Evolutionary conservation across 2,113 vertebrate species (phyloP), one percentile per base, ranked within the genome.

Genomic region (Hippocampus barbouri): DNA sequence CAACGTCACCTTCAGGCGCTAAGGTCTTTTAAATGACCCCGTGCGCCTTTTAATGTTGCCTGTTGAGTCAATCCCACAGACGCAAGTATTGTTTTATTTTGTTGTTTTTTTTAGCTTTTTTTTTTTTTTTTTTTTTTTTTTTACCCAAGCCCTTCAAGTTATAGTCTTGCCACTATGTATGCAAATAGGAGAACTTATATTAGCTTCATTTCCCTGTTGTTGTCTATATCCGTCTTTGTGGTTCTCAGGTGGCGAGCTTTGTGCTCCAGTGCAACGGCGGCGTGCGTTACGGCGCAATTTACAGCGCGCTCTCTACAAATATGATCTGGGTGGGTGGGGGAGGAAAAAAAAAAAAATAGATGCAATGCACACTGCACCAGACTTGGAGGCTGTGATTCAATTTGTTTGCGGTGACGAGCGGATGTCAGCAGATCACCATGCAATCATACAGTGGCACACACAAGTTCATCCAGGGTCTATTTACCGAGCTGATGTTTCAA

Each of bases 131-230:
- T 8, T 1, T 9, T 54, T n/a, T n/a, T 83, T 71, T 73, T 83
- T 72, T 86, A 74, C 66, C 74, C 71, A 73, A 85, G 78, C 75
- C 68, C 85, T 86, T 82, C 74, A 88, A 89, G 82, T 83, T 68
- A 82, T 65, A 82, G 80, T 80, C 70, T 61, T 69, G 75, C 73
- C 88, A 91, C 87, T 91, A 89, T 90, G 85, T 90, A 90, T 91
- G 90, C 85, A 89, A 91, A 91, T 91, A 54, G 66, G 59, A 76
- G 73, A 85, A 83, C 88, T 86, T 77, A 72, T 81, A 90, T 90
- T 88, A 74, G 47, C 65, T 78, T 79, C 73, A 79, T 88, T 85
- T 81, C 72, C 69, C 81, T 51, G 25, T 75, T 67, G 73, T 83
- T 78, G 25, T 60, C 56, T 69, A 3, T 72, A 77, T 79, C 57